Conservation (phyloP, 2,888 invertebrate genomes). For the Cyclophora albipunctata region DNA sequence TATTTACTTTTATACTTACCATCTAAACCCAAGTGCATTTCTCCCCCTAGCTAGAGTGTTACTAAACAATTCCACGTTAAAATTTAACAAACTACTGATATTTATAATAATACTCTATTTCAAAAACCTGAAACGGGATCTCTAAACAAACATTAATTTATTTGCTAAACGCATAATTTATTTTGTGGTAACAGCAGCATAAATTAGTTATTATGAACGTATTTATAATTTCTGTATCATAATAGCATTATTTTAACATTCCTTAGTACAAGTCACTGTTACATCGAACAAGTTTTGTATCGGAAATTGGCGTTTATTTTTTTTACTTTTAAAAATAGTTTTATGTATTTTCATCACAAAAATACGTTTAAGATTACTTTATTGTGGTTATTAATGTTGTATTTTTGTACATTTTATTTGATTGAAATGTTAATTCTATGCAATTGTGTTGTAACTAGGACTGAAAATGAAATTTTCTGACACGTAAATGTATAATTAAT, state of each 20-base stretch:
- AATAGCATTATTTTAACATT: slow-evolving; percentile 51
- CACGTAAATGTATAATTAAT: slow-evolving; percentile 17
- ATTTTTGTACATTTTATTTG: slow-evolving; percentile 39
- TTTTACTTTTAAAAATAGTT: slow-evolving; percentile 29
- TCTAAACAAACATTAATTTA: slow-evolving; percentile 40
- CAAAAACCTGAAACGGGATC: slow-evolving; percentile 15
- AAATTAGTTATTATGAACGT: slow-evolving; percentile 47
- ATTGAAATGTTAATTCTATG: slow-evolving; percentile 9
- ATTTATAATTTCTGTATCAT: slow-evolving; percentile 75
- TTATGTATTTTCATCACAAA: slow-evolving; percentile 41
- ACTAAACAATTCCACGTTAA: slow-evolving; percentile 9
- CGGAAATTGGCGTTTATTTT: slow-evolving; percentile 34
- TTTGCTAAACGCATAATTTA: slow-evolving; percentile 29
- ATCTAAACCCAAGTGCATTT: slow-evolving; percentile 53
- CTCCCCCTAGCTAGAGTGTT: slow-evolving; percentile 55
- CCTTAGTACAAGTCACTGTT: slow-evolving; percentile 48
- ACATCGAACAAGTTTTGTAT: slow-evolving; percentile 52
- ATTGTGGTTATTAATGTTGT: slow-evolving; percentile 32
- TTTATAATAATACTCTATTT: slow-evolving; percentile 19
- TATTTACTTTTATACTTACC: slow-evolving; percentile 53
- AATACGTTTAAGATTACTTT: slow-evolving; percentile 33
- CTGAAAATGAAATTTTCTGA: slow-evolving; percentile 35
- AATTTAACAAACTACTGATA: slow-evolving; percentile 26
- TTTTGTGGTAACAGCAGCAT: slow-evolving; percentile 35
- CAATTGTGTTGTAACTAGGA: slow-evolving; percentile 13